A percentile compares a stretch with the other conserved stretches of the same genome.
These are phyloP conservation scores for Carabus problematicus DNA, from an alignment of 2,888 invertebrate species.

Conservation along the genomic window DNA sequence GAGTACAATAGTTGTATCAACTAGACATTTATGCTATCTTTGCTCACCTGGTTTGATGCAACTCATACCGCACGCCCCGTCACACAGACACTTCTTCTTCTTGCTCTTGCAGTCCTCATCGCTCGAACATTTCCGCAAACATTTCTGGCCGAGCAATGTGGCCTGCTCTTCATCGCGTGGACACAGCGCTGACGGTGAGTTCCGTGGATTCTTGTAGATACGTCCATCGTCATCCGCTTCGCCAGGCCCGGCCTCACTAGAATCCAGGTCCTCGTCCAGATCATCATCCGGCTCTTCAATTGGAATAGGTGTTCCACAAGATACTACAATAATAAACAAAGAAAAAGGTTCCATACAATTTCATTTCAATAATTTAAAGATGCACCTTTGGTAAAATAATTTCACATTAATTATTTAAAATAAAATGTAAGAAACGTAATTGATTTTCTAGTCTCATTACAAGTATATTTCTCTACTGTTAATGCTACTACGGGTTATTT, in stretches of 20 bases:
- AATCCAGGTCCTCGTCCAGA: conserved; percentile 55
- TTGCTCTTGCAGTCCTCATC: conserved; percentile 97
- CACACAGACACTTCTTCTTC: conserved; percentile 96
- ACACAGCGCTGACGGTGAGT: conserved; percentile 85
- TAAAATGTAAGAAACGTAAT: no score
- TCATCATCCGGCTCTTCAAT: conserved; percentile 64
- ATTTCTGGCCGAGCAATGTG: conserved; percentile 81
- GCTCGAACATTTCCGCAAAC: conserved; percentile 89
- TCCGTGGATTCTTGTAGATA: conserved; percentile 87
- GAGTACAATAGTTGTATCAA: no score
- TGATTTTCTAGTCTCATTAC: no score
- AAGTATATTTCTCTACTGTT: no score
- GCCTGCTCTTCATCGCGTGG: conserved; percentile 88
- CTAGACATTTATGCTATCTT: no score
- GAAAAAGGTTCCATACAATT: no score
- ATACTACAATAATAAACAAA: conserved; percentile 48
- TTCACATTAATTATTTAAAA: no score
- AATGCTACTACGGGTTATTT: no score
- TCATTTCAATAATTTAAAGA: no score
- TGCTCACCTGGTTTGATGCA: conserved; percentile 93
- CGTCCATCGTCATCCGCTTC: conserved; percentile 81
- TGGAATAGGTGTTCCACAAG: conserved; percentile 60
- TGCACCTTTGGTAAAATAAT: no score
- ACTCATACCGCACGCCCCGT: conserved; percentile 95
- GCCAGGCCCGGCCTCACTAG: conserved; percentile 59